A percentile compares a stretch with the other conserved stretches of the same genome.
phyloP scores from a whole-genome alignment of 2,888 invertebrate species.

The Helleia helle region DNA sequence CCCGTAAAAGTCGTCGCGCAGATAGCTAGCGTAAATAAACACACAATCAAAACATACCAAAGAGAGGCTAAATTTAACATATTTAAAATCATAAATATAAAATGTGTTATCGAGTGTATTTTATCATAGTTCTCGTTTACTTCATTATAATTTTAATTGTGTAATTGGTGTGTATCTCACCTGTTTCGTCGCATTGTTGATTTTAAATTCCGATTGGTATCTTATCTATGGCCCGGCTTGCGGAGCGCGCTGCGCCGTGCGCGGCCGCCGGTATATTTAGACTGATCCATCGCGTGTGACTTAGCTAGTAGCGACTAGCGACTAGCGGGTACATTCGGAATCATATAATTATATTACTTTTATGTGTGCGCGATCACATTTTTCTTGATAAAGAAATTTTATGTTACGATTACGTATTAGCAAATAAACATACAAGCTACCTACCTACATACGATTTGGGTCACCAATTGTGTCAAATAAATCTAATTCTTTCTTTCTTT shows the following conservation, averaged over 20 bases:
- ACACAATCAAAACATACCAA: not conserved
- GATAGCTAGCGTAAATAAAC: slow-evolving; percentile 48
- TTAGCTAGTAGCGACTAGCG: too few relatives aligned
- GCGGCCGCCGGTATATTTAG: slow-evolving; percentile 66
- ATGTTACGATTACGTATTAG: too few relatives aligned
- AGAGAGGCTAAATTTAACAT: not conserved
- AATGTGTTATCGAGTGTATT: slow-evolving; percentile 31
- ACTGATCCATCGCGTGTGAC: slow-evolving; percentile 50
- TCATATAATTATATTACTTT: not conserved
- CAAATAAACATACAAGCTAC: too few relatives aligned
- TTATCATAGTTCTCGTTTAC: slow-evolving; percentile 22
- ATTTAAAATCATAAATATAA: slow-evolving; percentile 23
- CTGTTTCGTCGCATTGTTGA: slow-evolving; percentile 57
- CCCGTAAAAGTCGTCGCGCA: slow-evolving; percentile 55
- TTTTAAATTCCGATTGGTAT: slow-evolving; percentile 48
- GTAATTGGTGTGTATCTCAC: slow-evolving; percentile 44
- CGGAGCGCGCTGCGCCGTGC: slow-evolving; percentile 59
- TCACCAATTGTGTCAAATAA: too few relatives aligned
- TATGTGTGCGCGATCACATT: not conserved
- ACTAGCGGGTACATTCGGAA: slow-evolving; percentile 8
- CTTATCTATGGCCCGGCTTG: slow-evolving; percentile 56
- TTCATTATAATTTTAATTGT: slow-evolving; percentile 21
- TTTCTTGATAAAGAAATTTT: slow-evolving; percentile 10
- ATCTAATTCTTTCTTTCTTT: too few relatives aligned
- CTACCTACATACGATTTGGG: too few relatives aligned